Evolutionary conservation across 2,888 invertebrate genomes (phyloP), one percentile per base, ranked within the genome.

Genomic region (Panorpa germanica): DNA sequence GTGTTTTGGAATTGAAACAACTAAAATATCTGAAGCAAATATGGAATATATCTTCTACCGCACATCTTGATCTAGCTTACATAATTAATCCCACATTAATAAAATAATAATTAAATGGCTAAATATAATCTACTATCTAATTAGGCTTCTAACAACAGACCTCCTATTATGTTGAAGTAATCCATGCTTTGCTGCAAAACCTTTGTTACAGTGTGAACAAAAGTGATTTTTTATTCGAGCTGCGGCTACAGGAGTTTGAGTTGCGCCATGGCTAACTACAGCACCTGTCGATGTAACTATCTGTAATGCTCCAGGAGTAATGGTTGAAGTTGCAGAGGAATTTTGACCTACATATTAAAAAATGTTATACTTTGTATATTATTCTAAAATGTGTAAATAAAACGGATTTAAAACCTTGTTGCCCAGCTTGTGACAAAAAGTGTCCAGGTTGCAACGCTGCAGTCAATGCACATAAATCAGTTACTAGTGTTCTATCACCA

Each of bases 111-210:
- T n/a, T n/a, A n/a, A n/a, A n/a, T n/a, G n/a, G n/a, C n/a, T n/a
- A n/a, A n/a, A n/a, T n/a, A n/a, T n/a, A n/a, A n/a, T n/a, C n/a
- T n/a, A n/a, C n/a, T n/a, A n/a, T n/a, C n/a, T n/a, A n/a, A n/a
- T n/a, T n/a, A n/a, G n/a, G n/a, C n/a, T n/a, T n/a, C n/a, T n/a
- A n/a, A n/a, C n/a, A 28, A 18, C 13, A 34, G 41, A 60, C 51
- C 73, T 66, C 36, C 75, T 67, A 43, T 76, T 75, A 51, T 82
- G 82, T 43, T 81, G 80, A 35, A 77, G 62, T 4, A 82, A 52
- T 1, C 82, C 81, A 40, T 82, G 82, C 47, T 80, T 80, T 27
- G 81, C 78, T 3, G 78, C 78, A 41, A 82, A 82, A 4, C 76
- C 77, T 47, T 78, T 75, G 23, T 77, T 76, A 42, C 82, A 82